Percentiles rank a stretch among this genome's conserved stretches.
Evolutionary conservation across 1,140 invertebrate species (phyloP).

Genomic region (Nymphalis io): DNA sequence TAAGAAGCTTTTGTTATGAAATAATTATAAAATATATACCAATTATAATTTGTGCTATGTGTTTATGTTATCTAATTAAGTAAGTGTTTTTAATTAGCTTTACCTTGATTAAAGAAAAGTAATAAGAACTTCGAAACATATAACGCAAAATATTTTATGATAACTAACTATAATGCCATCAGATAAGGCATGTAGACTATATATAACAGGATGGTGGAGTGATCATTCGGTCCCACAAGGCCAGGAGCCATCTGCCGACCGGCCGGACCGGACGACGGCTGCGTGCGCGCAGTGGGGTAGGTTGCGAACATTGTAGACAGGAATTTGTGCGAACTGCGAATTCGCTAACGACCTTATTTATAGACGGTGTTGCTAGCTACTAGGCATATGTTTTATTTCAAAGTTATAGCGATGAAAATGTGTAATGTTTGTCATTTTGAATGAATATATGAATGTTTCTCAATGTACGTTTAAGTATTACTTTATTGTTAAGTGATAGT

Average conservation of each 20-base stretch:
- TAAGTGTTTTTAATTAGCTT: too few species aligned
- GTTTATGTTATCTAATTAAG: too few species aligned
- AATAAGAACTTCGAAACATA: background rate
- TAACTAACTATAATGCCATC: slow-evolving; percentile 1
- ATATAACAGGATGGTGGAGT: background rate
- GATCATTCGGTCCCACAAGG: slow-evolving; percentile 25
- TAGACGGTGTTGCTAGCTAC: background rate
- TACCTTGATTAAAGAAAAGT: background rate
- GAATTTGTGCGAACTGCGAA: slow-evolving; percentile 29
- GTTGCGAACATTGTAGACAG: slow-evolving; percentile 26
- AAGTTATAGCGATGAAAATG: background rate
- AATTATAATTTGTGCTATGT: too few species aligned
- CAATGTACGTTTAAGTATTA: too few species aligned
- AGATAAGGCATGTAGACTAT: background rate
- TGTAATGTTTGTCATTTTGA: background rate
- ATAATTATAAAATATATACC: background rate
- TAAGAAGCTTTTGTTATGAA: too few species aligned
- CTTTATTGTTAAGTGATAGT: too few species aligned
- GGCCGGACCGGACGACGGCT: slow-evolving; percentile 54
- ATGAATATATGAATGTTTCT: background rate
- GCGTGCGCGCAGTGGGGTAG: slow-evolving; percentile 38
- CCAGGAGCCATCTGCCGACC: slow-evolving; percentile 44
- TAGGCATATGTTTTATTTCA: background rate
- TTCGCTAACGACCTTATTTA: slow-evolving; percentile 18
- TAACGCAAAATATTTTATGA: background rate